phyloP scores from a whole-genome alignment of 2,797 vertebrate genomes.

The Staurois parvus region DNA sequence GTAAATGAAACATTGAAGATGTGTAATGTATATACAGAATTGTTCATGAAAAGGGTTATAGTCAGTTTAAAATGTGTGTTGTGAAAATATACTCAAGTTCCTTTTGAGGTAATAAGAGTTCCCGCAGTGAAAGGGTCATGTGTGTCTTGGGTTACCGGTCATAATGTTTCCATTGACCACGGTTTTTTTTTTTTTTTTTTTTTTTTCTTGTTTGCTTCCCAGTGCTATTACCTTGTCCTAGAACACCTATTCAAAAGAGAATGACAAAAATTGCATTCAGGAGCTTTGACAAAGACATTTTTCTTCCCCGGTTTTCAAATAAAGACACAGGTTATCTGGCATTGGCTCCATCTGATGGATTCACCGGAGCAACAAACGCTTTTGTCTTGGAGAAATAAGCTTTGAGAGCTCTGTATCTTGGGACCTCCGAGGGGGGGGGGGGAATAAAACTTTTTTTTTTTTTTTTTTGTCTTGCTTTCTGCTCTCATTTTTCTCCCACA shows the following conservation, averaged over 20 bases:
- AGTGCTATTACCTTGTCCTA: slow-evolving; percentile 49
- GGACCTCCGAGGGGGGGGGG: neutral
- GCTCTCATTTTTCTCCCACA: neutral
- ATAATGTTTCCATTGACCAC: slow-evolving; percentile 28
- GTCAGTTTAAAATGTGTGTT: no score
- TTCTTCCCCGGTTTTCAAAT: slow-evolving; percentile 15
- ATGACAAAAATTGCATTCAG: slow-evolving; percentile 46
- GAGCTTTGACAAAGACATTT: slow-evolving; percentile 34
- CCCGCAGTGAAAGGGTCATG: slow-evolving; percentile 20
- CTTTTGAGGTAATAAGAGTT: neutral
- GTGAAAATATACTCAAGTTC: neutral
- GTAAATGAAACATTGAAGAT: no score
- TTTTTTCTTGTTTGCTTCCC: slow-evolving; percentile 15
- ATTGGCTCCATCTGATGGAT: neutral
- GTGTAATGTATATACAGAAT: no score
- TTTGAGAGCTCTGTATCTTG: slow-evolving; percentile 4
- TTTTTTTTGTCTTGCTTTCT: neutral
- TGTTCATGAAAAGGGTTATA: no score
- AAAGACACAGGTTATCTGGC: slow-evolving; percentile 40
- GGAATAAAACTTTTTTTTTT: neutral
- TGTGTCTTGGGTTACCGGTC: neutral
- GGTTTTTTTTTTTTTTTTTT: neutral
- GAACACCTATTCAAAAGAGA: slow-evolving; percentile 53
- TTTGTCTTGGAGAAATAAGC: slow-evolving; percentile 3
- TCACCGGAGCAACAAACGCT: slow-evolving; percentile 6